A percentile compares a stretch with the other conserved stretches of the same genome.
phyloP scores from a whole-genome alignment of 2,113 vertebrate species.

The Bujurquina vittata region DNA sequence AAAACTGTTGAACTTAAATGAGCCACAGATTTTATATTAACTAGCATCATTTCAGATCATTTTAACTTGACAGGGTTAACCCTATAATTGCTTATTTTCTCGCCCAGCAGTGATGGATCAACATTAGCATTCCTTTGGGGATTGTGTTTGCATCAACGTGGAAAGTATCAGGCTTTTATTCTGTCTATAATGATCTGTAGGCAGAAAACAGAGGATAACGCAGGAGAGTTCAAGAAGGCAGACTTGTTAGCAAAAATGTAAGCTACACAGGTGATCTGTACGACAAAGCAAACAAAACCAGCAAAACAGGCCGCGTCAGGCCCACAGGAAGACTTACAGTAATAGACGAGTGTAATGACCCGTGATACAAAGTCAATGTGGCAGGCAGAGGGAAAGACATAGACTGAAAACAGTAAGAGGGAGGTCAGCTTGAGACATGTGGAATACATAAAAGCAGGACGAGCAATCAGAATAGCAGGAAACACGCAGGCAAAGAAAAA shows the following conservation, averaged over 20 bases:
- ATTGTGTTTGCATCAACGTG: background rate
- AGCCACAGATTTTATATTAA: background rate
- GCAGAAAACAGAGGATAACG: background rate
- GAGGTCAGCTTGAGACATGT: background rate
- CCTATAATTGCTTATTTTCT: background rate
- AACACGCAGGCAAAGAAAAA: background rate
- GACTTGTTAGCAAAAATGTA: too few relatives aligned
- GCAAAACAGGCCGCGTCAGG: fast-evolving
- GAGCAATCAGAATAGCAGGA: background rate
- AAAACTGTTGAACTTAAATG: background rate
- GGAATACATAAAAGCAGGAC: background rate
- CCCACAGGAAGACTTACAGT: background rate
- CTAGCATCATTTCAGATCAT: background rate
- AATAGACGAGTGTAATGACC: background rate
- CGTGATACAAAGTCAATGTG: background rate
- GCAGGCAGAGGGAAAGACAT: background rate
- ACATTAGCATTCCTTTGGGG: background rate
- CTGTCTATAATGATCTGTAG: background rate
- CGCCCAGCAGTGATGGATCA: background rate
- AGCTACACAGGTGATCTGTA: too few relatives aligned
- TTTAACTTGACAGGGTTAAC: background rate
- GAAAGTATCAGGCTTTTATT: background rate
- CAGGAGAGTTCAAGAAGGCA: background rate
- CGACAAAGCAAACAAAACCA: background rate
- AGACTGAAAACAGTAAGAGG: background rate